Percentiles rank a stretch among this genome's conserved stretches.
phyloP scores from a whole-genome alignment of 2,113 vertebrate genomes.

The Passerina amoena region DNA sequence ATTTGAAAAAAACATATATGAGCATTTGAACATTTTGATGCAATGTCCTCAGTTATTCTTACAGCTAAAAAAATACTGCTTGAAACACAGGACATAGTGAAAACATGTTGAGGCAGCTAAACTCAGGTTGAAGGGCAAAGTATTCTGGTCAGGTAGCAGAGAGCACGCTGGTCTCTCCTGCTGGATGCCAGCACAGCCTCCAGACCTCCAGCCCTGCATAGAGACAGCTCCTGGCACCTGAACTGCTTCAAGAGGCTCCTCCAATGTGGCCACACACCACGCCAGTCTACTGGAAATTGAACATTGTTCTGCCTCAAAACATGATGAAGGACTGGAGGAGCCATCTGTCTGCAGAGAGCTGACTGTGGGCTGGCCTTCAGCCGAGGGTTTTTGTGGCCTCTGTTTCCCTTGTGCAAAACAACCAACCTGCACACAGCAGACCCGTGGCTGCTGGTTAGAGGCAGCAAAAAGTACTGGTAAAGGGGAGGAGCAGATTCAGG shows the following conservation, averaged over 20 bases:
- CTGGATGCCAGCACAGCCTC: not conserved
- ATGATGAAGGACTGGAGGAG: not conserved
- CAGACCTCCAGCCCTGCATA: accelerated
- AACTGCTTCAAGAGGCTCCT: not conserved
- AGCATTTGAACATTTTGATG: not conserved
- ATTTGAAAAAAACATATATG: not conserved
- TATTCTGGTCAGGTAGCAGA: not conserved
- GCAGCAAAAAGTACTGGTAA: not conserved
- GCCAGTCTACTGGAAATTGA: not conserved
- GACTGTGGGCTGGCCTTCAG: not conserved
- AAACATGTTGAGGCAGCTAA: not conserved
- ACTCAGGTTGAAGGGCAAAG: not conserved
- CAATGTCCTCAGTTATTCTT: not conserved
- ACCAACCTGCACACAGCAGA: not conserved
- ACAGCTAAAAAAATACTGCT: not conserved
- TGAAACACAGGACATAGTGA: not conserved
- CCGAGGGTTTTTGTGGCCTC: not conserved
- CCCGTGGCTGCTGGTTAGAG: accelerated
- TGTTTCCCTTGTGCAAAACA: not conserved
- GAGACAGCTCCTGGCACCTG: not conserved
- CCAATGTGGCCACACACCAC: not conserved
- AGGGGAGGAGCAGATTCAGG: not conserved
- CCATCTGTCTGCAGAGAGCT: not conserved
- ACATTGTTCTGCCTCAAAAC: not conserved
- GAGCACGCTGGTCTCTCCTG: not conserved